phyloP scores from a whole-genome alignment of 2,797 vertebrate genomes.

The Tangara arthus region DNA sequence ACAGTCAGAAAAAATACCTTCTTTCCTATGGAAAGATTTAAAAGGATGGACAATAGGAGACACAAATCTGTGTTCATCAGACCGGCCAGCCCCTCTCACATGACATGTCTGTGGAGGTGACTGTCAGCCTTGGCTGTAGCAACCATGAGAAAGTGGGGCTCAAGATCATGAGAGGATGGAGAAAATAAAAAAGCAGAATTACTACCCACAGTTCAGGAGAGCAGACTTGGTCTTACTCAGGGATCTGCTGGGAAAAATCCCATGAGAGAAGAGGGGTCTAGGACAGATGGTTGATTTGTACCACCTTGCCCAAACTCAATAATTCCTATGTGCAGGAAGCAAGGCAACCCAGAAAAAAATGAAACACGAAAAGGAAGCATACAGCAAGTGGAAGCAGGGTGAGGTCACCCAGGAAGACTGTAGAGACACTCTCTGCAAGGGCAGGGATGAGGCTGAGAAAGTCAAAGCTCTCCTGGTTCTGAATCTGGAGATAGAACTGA shows the following conservation, averaged over 20 bases:
- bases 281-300: not conserved
- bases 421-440: not conserved
- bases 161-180: not conserved
- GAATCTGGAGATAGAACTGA: not conserved
- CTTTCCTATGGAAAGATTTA: not conserved
- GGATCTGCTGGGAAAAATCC: not conserved
- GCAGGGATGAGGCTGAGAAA: not conserved
- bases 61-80: not conserved
- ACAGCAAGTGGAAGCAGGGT: not conserved
- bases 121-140: not conserved
- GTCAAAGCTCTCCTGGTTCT: not conserved
- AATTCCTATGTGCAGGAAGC: not conserved
- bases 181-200: not conserved
- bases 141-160: not conserved
- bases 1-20: not conserved
- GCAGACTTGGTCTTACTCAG: not conserved
- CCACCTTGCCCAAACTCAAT: not conserved
- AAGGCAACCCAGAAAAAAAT: not conserved
- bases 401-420: not conserved
- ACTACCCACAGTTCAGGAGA: not conserved
- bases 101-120: not conserved
- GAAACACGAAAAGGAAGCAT: not conserved
- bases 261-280: not conserved
- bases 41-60: not conserved
- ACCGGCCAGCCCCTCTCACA: not conserved